Conservation (phyloP, 2,113 vertebrate genomes). For the Brevimyrus niger region DNA sequence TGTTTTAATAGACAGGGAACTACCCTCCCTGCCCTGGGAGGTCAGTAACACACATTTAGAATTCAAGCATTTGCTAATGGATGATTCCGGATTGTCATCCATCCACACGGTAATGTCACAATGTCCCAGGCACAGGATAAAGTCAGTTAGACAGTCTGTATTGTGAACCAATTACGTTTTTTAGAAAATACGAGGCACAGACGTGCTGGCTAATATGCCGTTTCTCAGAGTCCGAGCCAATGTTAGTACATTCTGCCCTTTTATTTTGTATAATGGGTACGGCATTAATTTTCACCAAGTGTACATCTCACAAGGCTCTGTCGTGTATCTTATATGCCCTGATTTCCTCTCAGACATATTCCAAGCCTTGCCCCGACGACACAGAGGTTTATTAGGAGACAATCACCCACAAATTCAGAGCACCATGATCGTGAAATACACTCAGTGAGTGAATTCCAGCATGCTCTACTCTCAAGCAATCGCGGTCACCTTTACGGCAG, state of each 20-base stretch:
- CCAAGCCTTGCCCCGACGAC: neutral
- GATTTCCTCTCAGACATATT: neutral
- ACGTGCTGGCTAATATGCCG: neutral
- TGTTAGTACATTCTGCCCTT: neutral
- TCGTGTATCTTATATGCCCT: neutral
- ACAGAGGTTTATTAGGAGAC: neutral
- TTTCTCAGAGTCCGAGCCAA: neutral
- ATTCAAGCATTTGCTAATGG: neutral
- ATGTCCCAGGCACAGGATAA: neutral
- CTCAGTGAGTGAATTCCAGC: neutral
- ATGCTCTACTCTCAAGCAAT: neutral
- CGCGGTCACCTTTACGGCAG: neutral
- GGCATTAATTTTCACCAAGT: neutral
- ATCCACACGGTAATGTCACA: neutral
- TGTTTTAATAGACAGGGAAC: neutral
- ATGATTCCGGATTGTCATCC: neutral
- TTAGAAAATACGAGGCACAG: neutral
- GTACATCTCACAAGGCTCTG: neutral
- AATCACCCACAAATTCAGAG: neutral
- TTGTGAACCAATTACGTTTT: neutral
- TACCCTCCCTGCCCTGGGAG: neutral
- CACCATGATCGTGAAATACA: neutral
- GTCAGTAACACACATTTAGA: neutral
- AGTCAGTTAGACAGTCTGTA: neutral
- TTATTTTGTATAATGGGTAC: neutral